Conservation (phyloP, 2,797 vertebrate genomes). For the Gambelia wislizenii region DNA sequence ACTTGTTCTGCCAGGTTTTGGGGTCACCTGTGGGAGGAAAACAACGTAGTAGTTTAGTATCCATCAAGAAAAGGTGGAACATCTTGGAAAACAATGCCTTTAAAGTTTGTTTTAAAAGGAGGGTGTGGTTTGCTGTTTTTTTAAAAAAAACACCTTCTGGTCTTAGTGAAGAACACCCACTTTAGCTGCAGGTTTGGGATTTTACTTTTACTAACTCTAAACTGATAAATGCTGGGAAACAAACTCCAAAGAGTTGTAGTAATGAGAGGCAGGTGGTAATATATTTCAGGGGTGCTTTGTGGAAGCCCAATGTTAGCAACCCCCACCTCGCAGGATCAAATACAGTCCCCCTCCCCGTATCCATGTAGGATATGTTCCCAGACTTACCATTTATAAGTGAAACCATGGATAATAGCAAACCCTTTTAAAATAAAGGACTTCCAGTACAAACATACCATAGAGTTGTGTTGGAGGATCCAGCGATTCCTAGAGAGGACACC, state of each 20-base stretch:
- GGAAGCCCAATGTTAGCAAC: too few species aligned
- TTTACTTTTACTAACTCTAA: background rate
- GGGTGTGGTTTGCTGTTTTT: constrained; percentile 23
- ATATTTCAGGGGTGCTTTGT: background rate
- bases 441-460: too few species aligned
- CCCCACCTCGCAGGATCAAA: background rate
- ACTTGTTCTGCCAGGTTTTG: constrained; percentile 99
- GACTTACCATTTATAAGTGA: too few species aligned
- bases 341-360: too few species aligned
- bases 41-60: constrained; percentile 77
- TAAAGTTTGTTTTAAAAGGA: constrained; percentile 47
- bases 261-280: background rate
- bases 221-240: background rate
- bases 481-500: too few species aligned
- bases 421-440: too few species aligned
- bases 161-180: background rate
- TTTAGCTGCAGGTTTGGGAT: too few species aligned
- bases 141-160: background rate
- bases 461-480: too few species aligned
- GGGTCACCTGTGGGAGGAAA: constrained; percentile 92
- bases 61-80: constrained; percentile 66
- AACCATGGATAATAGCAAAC: too few species aligned
- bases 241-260: background rate
- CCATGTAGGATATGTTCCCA: too few species aligned
- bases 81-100: constrained; percentile 71